A percentile compares a stretch with the other conserved stretches of the same genome.
phyloP scores from a whole-genome alignment of 37 sponge, comb jelly and placozoan genomes.

The Aphrocallistes beatrix region DNA sequence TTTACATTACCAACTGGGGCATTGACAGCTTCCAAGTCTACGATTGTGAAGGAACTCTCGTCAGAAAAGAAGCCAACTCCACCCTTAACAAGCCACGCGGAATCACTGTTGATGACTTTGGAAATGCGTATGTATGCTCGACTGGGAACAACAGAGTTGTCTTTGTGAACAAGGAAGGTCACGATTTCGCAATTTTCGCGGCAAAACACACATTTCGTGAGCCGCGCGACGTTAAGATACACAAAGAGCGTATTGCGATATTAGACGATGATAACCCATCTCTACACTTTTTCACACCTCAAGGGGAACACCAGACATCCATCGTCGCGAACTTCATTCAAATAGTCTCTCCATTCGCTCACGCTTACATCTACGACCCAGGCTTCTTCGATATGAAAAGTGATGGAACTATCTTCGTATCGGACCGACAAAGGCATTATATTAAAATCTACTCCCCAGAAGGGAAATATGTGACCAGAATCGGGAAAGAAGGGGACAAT shows the following conservation, averaged over 20 bases:
- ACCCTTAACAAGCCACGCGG: not conserved
- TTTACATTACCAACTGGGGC: not conserved
- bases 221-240: constrained; percentile 11
- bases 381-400: not conserved
- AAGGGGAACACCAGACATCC: not conserved
- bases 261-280: not conserved
- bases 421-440: constrained; percentile 17
- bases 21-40: constrained; percentile 1
- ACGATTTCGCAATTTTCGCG: not conserved
- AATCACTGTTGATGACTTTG: not conserved
- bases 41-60: not conserved
- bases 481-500: not conserved
- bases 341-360: not conserved
- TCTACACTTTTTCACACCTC: constrained; percentile 14
- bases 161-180: not conserved
- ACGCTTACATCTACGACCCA: not conserved
- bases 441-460: not conserved
- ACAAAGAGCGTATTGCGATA: not conserved
- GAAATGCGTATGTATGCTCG: not conserved
- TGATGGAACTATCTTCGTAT: not conserved
- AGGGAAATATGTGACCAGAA: constrained; percentile 1
- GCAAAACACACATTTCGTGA: not conserved
- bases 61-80: not conserved
- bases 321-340: not conserved
- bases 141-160: not conserved